Percentiles rank a stretch among this genome's conserved stretches.
These are phyloP conservation scores for Andrena praecox DNA, from an alignment of 2,888 invertebrate species.

Conservation along the genomic window DNA sequence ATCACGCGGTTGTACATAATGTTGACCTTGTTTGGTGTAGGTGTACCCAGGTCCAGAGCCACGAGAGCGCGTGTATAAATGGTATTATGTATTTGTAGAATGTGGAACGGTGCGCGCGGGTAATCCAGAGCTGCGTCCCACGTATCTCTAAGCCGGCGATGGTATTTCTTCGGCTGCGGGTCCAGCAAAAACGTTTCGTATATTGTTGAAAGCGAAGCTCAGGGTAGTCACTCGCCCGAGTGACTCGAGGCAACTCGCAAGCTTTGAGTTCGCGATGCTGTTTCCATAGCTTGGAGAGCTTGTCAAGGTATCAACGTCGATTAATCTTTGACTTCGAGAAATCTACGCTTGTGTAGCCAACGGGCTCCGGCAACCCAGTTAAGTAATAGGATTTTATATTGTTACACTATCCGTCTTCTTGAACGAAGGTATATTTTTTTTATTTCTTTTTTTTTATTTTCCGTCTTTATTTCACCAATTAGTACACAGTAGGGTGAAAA, in stretches of 20 bases:
- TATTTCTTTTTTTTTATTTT: too few species aligned
- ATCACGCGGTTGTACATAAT: neutral
- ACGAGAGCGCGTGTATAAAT: neutral
- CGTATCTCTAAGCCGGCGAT: neutral
- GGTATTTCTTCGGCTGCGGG: neutral
- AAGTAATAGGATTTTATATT: constrained; percentile 20
- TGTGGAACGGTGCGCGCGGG: neutral
- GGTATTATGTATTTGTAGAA: neutral
- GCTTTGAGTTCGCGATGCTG: constrained; percentile 67
- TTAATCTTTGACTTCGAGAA: constrained; percentile 23
- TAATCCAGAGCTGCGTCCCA: neutral
- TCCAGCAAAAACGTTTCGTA: neutral
- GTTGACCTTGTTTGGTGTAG: constrained; percentile 1
- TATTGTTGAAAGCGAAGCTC: constrained; percentile 29
- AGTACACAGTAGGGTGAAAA: too few species aligned
- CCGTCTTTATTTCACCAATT: too few species aligned
- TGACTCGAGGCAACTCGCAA: constrained; percentile 33
- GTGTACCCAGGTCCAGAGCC: neutral
- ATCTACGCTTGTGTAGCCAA: neutral
- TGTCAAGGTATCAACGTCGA: constrained; percentile 34
- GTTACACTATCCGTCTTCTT: neutral
- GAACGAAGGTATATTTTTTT: neutral
- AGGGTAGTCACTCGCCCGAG: constrained; percentile 1
- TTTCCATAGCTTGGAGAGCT: constrained; percentile 73
- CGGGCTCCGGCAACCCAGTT: neutral